A percentile compares a stretch with the other conserved stretches of the same genome.
Evolutionary conservation across 2,888 invertebrate genomes (phyloP).

Genomic region (Timema cristinae): DNA sequence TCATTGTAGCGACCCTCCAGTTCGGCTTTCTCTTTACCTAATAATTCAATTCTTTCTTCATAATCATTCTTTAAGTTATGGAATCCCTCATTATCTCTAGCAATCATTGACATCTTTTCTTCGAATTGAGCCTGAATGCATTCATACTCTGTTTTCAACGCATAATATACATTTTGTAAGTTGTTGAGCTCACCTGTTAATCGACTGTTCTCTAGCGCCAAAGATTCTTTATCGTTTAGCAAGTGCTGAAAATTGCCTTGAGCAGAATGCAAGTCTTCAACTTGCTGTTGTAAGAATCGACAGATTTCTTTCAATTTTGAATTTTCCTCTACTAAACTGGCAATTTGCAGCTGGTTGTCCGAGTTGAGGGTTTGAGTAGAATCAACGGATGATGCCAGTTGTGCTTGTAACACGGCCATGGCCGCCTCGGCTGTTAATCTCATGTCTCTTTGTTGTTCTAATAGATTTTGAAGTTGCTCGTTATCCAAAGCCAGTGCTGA

Average conservation of each 20-base stretch:
- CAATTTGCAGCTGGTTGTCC: too few relatives aligned
- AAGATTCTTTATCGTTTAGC: conserved; percentile 23
- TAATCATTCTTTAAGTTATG: conserved; percentile 49
- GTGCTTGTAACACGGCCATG: background rate
- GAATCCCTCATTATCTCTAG: conserved; percentile 47
- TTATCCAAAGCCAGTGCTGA: conserved; percentile 59
- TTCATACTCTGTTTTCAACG: conserved; percentile 37
- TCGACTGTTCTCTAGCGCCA: conserved; percentile 35
- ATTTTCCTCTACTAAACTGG: conserved; percentile 24
- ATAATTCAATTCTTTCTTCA: conserved; percentile 42
- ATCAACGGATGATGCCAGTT: too few relatives aligned
- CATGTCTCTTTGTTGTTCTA: conserved; percentile 51
- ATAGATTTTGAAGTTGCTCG: conserved; percentile 53
- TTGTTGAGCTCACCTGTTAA: conserved; percentile 51
- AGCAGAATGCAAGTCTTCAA: conserved; percentile 34
- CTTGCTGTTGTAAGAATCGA: conserved; percentile 29
- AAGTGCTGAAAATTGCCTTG: conserved; percentile 16
- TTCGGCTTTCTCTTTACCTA: conserved; percentile 34
- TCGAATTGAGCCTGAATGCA: conserved; percentile 35
- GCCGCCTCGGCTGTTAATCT: conserved; percentile 40
- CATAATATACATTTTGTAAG: conserved; percentile 46
- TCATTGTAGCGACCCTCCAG: conserved; percentile 29
- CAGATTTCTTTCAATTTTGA: conserved; percentile 30
- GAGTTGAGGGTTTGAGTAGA: too few relatives aligned
- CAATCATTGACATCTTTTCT: conserved; percentile 46